phyloP scores from a whole-genome alignment of 2,888 invertebrate genomes.

The Nomada fabriciana region DNA sequence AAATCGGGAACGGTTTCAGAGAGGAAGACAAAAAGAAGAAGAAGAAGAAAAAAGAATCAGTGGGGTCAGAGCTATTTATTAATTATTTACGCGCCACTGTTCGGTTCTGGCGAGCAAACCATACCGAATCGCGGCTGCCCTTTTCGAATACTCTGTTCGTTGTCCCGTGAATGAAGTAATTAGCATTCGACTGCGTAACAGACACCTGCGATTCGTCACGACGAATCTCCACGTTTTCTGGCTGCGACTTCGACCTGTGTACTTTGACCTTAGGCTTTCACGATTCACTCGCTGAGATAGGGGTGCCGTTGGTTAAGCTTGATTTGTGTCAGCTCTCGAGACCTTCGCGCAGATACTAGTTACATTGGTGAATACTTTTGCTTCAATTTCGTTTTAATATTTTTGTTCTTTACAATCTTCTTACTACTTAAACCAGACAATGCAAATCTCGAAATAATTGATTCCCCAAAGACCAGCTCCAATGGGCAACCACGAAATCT shows the following conservation, averaged over 20 bases:
- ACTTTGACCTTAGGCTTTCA: not conserved
- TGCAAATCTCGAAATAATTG: slow-evolving; percentile 21
- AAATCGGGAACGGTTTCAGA: slow-evolving; percentile 24
- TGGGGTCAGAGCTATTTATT: slow-evolving; percentile 68
- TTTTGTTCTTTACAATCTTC: not conserved
- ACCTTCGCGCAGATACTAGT: not conserved
- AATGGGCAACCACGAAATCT: not conserved
- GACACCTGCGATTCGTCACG: slow-evolving; percentile 54
- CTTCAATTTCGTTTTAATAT: not conserved
- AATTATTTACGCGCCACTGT: slow-evolving; percentile 75
- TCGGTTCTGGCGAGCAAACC: slow-evolving; percentile 65
- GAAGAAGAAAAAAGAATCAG: slow-evolving; percentile 19
- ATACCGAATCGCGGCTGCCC: slow-evolving; percentile 65
- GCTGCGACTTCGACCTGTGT: not conserved
- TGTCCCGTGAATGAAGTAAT: slow-evolving; percentile 68
- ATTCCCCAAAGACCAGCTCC: not conserved
- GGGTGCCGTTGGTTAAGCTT: not conserved
- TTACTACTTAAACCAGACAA: slow-evolving; percentile 18
- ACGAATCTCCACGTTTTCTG: slow-evolving; percentile 26
- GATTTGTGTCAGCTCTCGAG: not conserved
- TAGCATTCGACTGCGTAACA: slow-evolving; percentile 68
- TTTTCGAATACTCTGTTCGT: slow-evolving; percentile 51
- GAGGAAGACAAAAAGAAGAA: slow-evolving; percentile 3
- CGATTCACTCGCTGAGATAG: slow-evolving; percentile 21
- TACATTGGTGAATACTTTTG: not conserved